Percentiles rank a stretch among this genome's conserved stretches.
Conservation (phyloP, 2,888 invertebrate genomes). For the Melitaea athalia region DNA sequence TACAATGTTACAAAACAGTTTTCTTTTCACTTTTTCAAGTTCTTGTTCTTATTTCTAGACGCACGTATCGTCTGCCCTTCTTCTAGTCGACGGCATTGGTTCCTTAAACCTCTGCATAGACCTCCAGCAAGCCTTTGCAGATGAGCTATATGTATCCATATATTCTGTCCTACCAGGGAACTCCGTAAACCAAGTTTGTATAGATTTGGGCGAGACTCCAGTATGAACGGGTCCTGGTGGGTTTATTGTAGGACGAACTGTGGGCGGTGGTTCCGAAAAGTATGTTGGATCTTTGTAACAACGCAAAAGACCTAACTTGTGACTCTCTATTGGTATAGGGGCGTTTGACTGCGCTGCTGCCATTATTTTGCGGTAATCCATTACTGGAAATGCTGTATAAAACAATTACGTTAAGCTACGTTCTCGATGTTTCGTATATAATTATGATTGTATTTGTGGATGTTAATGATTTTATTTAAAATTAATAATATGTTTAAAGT, state of each 20-base stretch:
- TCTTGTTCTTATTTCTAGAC: constrained; percentile 48
- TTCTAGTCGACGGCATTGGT: constrained; percentile 83
- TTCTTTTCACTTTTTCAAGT: neutral
- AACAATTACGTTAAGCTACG: constrained; percentile 1
- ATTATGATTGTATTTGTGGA: neutral
- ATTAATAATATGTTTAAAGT: no score
- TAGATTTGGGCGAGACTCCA: constrained; percentile 71
- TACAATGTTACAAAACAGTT: constrained; percentile 12
- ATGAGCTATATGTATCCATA: constrained; percentile 82
- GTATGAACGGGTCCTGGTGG: constrained; percentile 70
- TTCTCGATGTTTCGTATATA: neutral
- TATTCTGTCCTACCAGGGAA: constrained; percentile 84
- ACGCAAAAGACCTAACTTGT: constrained; percentile 78
- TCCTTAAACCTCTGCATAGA: constrained; percentile 84
- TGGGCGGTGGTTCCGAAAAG: constrained; percentile 78
- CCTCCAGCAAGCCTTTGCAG: constrained; percentile 82
- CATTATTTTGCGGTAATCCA: constrained; percentile 80
- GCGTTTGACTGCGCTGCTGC: constrained; percentile 84
- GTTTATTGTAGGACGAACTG: constrained; percentile 80
- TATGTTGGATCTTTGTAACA: constrained; percentile 85
- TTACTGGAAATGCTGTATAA: constrained; percentile 72
- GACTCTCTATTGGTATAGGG: constrained; percentile 81
- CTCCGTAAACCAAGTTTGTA: constrained; percentile 79
- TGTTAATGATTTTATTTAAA: neutral
- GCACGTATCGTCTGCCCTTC: constrained; percentile 81